Base-by-base conservation (phyloP, 1,140 invertebrate species). In the Nasonia giraulti region DNA sequence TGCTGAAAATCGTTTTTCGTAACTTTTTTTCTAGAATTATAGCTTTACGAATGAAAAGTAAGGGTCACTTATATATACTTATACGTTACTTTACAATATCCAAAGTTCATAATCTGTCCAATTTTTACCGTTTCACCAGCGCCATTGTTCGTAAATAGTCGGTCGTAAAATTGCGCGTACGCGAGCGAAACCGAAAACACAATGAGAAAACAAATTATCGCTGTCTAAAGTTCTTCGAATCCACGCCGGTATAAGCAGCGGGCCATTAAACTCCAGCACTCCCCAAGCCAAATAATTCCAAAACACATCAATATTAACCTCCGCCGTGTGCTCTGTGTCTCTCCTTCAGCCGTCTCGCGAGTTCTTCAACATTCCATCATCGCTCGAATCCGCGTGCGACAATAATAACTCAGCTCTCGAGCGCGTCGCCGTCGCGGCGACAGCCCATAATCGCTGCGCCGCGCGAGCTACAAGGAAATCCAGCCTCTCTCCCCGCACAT, bases 381-480 rank as follows among this genome's bases (percentile, higher is more conserved):
- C 80, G 47, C 74, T 71, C 47, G 80, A 82, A 79, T 82, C 85
- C 76, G 75, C 69, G 75, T 37, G 85, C 84, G 84, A 85, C 80
- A 85, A 86, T 82, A 86, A 86, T 86, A 86, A 86, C 85, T 82
- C 80, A 79, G 74, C 23, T 17, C 50, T 55, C 68, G 44, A 23
- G 37, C 27, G 27, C 75, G 82, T n/a, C 33, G 75, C 23, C 71
- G 31, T 37, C 83, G 40, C 14, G 79, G 37, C 73, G 82, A 77
- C 74, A 50, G 74, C 23, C 27, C 66, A 47, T 79, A 71, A 79
- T 79, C 82, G 76, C 27, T 31, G 79, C n/a, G 4, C 33, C 33
- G 33, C 1, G 6, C 11, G 27, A 27, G 47, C 76, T 55, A 78
- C 27, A 75, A 80, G 78, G 71, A 80, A 85, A 85, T 81, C 78